phyloP scores from a whole-genome alignment of 2,888 invertebrate genomes.

The Poecilobothrus nobilitatus region DNA sequence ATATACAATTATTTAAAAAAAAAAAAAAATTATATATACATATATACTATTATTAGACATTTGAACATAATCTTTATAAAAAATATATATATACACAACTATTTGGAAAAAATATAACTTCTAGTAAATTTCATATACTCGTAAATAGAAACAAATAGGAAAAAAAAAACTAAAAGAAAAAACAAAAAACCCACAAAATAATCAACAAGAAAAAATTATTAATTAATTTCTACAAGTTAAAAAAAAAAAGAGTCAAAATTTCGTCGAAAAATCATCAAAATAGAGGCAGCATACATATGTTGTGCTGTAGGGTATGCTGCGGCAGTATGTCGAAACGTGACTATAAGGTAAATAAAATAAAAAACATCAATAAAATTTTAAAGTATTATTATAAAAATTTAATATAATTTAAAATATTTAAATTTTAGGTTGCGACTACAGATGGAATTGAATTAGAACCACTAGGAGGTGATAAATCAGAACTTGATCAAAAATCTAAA shows the following conservation, averaged over 20 bases:
- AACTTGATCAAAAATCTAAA: slow-evolving; percentile 30
- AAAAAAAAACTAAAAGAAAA: too few species aligned
- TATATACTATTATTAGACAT: not conserved
- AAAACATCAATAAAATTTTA: too few species aligned
- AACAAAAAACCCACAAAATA: too few species aligned
- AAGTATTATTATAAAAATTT: too few species aligned
- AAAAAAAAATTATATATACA: too few species aligned
- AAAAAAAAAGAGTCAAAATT: not conserved
- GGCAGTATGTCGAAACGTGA: slow-evolving; percentile 43
- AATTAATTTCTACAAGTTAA: not conserved
- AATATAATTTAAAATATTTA: too few species aligned
- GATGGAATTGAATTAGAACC: slow-evolving; percentile 43
- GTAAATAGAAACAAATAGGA: not conserved
- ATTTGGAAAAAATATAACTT: not conserved
- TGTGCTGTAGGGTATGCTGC: slow-evolving; percentile 43
- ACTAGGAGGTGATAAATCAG: slow-evolving; percentile 37
- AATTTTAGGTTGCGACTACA: slow-evolving; percentile 34
- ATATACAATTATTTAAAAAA: not conserved
- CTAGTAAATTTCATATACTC: not conserved
- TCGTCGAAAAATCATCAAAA: not conserved
- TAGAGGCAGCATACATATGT: slow-evolving; percentile 32
- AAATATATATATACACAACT: too few species aligned
- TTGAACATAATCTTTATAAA: too few species aligned
- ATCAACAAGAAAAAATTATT: too few species aligned
- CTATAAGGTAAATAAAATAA: slow-evolving; percentile 31